Evolutionary conservation across 2,113 vertebrate species (phyloP), one percentile per base, ranked within the genome.

Genomic region (Lepisosteus osseus): DNA sequence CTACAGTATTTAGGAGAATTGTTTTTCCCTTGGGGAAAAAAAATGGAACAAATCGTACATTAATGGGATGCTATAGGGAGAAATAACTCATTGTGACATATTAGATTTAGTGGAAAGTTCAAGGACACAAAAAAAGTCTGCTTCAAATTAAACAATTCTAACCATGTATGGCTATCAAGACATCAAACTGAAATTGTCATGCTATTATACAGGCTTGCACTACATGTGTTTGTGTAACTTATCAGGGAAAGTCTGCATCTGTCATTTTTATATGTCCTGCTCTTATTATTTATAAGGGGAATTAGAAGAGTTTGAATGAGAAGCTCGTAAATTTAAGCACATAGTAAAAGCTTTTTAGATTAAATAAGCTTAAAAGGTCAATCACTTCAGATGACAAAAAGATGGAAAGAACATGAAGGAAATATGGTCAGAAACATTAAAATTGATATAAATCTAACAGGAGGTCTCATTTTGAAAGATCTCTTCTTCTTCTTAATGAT

Each of bases 371-470:
- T 40, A 11, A 42, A 43, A 55, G 61, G 7, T 57, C 64, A 65
- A 43, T 65, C 64, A 65, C 12, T 65, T 59, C 56, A 59, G 12
- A 59, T 59, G 56, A 59, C 56, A 59, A 42, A 42, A 42, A 64
- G 62, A 64, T 64, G 7, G 62, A 65, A 42, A 65, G 64, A 65
- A 65, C 41, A 65, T 65, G 64, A 65, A 65, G 40, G 11, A 65
- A 65, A 65, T 65, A 9, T 43, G 41, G 7, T 43, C 40, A 45
- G 64, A 65, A 43, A 65, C 40, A 42, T 43, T 3, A 43, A 65
- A 65, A 65, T 12, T 44, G 13, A 43, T 13, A 45, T 43, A 3
- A 42, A 59, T 59, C 56, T 11, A 8, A 59, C 12, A 13, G 7
- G 3, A 14, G 56, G 56, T 51, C 47, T 51, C 47, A 51, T 51